A percentile compares a stretch with the other conserved stretches of the same genome.
These are phyloP conservation scores for Drosophila tsacasi DNA, from an alignment of 1,140 invertebrate genomes.

Conservation along the genomic window DNA sequence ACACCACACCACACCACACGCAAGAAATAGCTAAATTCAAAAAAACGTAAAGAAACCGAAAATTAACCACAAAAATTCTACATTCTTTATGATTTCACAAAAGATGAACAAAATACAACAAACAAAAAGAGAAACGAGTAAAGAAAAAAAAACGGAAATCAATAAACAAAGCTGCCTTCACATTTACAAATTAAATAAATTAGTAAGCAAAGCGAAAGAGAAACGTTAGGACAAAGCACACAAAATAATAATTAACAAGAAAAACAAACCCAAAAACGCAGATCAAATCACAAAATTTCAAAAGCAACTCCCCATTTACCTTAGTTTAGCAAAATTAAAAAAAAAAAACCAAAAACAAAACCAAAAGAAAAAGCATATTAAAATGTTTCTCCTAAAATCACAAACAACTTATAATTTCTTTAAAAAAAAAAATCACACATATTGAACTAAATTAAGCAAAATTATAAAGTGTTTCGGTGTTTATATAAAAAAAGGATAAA, in stretches of 20 bases:
- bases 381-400: slow-evolving; percentile 9
- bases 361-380: slow-evolving; percentile 16
- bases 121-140: slow-evolving; percentile 68
- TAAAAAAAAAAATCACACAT: slow-evolving; percentile 22
- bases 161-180: slow-evolving; percentile 85
- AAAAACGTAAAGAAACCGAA: slow-evolving; percentile 35
- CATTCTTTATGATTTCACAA: slow-evolving; percentile 55
- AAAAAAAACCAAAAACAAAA: slow-evolving; percentile 15
- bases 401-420: slow-evolving; percentile 20
- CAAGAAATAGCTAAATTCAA: slow-evolving; percentile 74
- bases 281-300: slow-evolving; percentile 23
- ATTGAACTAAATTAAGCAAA: slow-evolving; percentile 51
- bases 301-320: slow-evolving; percentile 20
- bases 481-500: slow-evolving; percentile 36
- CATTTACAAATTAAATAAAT: slow-evolving; percentile 85
- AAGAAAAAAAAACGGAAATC: slow-evolving; percentile 83
- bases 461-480: slow-evolving; percentile 71
- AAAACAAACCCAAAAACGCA: slow-evolving; percentile 58
- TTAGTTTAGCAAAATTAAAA: slow-evolving; percentile 14
- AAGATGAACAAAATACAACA: slow-evolving; percentile 66
- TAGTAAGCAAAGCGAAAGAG: slow-evolving; percentile 66
- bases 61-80: slow-evolving; percentile 46
- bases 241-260: slow-evolving; percentile 77
- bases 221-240: slow-evolving; percentile 78
- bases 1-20: slow-evolving; percentile 54